Conservation (phyloP, 1,140 invertebrate species). For the Laodelphax striatellus region DNA sequence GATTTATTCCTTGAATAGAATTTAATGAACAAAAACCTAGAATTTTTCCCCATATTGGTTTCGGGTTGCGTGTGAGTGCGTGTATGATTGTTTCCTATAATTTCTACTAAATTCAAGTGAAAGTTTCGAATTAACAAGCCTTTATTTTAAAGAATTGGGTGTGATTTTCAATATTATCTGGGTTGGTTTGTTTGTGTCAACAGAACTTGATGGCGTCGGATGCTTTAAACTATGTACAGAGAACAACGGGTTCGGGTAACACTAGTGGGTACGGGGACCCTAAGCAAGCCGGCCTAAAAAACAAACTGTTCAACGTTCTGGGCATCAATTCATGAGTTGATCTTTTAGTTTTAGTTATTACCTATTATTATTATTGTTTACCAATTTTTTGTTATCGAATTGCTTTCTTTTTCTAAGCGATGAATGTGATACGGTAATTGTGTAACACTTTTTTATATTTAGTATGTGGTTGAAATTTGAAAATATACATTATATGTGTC, state of each 20-base stretch:
- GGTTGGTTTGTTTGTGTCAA: not conserved
- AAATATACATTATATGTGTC: not conserved
- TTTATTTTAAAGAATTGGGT: slow-evolving; percentile 14
- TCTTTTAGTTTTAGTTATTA: no score
- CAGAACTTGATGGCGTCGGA: slow-evolving; percentile 27
- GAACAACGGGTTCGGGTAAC: slow-evolving; percentile 21
- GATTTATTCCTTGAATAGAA: no score
- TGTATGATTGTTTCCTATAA: not conserved
- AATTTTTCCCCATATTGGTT: not conserved
- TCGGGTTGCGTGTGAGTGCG: no score
- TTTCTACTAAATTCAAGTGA: not conserved
- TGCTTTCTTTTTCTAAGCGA: not conserved
- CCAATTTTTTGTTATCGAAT: not conserved
- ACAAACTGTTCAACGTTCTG: slow-evolving; percentile 46
- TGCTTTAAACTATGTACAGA: slow-evolving; percentile 26
- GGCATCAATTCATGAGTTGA: slow-evolving; percentile 30
- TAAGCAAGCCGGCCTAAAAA: slow-evolving; percentile 41
- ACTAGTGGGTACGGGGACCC: slow-evolving; percentile 22
- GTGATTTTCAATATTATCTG: slow-evolving; percentile 12
- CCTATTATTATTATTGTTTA: slow-evolving; percentile 12
- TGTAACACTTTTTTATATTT: not conserved
- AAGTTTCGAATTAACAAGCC: not conserved
- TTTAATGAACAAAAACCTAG: not conserved
- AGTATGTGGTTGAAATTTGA: not conserved
- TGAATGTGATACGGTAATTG: not conserved